Conservation (phyloP, 2,113 vertebrate genomes). For the Crotalus horridus region DNA sequence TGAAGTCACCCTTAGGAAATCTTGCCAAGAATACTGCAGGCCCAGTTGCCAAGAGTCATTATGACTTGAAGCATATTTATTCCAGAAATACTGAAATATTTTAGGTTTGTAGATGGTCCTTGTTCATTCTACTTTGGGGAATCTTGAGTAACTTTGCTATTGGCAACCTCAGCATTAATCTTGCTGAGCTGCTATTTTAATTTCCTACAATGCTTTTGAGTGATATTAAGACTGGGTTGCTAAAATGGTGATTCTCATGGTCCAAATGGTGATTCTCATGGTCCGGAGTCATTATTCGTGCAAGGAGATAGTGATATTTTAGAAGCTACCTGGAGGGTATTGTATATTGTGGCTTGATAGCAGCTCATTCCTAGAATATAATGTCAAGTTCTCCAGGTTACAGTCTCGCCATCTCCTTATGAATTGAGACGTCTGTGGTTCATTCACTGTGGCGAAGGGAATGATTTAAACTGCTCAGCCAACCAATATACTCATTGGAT, state of each 20-base stretch:
- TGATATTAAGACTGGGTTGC: neutral
- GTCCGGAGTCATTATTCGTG: neutral
- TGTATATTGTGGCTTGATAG: neutral
- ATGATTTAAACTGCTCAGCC: neutral
- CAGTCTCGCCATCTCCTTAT: neutral
- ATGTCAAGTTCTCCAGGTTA: neutral
- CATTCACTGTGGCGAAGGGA: neutral
- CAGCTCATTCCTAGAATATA: neutral
- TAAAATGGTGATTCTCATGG: neutral
- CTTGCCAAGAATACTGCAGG: neutral
- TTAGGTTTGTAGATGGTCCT: neutral
- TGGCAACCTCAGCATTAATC: neutral
- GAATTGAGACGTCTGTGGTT: neutral
- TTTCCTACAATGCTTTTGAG: neutral
- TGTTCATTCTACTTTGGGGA: neutral
- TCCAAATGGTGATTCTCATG: neutral
- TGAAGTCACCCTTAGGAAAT: neutral
- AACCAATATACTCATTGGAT: constrained; percentile 1
- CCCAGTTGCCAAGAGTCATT: neutral
- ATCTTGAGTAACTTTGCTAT: neutral
- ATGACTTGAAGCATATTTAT: neutral
- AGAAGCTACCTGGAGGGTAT: neutral
- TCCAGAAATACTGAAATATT: neutral
- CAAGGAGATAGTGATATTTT: neutral
- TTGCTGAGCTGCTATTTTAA: neutral